phyloP scores from a whole-genome alignment of 1,140 invertebrate species.

The Drosophila tropicalis region DNA sequence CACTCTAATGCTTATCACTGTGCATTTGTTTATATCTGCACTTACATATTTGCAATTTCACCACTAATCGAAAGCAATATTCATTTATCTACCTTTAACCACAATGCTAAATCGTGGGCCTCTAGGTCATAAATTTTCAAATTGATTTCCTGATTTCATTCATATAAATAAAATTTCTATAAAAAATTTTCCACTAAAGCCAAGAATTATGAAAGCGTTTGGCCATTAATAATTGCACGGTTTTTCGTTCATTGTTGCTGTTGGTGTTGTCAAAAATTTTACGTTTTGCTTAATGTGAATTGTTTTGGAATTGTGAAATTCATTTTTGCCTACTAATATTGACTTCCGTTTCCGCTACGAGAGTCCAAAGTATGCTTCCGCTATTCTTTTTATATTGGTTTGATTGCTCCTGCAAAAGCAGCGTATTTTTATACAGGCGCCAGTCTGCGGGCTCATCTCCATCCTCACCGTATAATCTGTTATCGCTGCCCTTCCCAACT shows the following conservation, averaged over 20 bases:
- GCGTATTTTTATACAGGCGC: constrained; percentile 49
- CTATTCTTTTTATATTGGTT: constrained; percentile 25
- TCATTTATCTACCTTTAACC: constrained; percentile 38
- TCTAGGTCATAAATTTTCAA: constrained; percentile 62
- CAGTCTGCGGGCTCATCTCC: constrained; percentile 15
- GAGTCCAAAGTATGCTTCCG: constrained; percentile 68
- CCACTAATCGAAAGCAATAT: constrained; percentile 37
- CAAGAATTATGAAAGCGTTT: constrained; percentile 52
- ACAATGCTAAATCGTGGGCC: constrained; percentile 15
- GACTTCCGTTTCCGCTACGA: constrained; percentile 71
- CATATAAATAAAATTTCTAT: constrained; percentile 54
- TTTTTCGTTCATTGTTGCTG: constrained; percentile 27
- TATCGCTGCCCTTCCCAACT: constrained; percentile 50
- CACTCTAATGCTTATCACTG: too few species aligned
- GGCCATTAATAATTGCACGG: constrained; percentile 69
- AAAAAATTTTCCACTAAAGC: constrained; percentile 24
- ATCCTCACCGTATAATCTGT: constrained; percentile 52
- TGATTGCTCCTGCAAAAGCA: not conserved
- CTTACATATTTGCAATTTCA: constrained; percentile 7
- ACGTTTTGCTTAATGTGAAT: constrained; percentile 59
- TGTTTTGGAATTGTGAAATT: constrained; percentile 60
- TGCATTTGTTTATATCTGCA: not conserved
- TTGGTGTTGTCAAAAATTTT: constrained; percentile 54
- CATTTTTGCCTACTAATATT: constrained; percentile 74
- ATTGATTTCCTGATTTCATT: constrained; percentile 72